phyloP scores from a whole-genome alignment of 1,140 invertebrate genomes.

The Phthorimaea operculella region DNA sequence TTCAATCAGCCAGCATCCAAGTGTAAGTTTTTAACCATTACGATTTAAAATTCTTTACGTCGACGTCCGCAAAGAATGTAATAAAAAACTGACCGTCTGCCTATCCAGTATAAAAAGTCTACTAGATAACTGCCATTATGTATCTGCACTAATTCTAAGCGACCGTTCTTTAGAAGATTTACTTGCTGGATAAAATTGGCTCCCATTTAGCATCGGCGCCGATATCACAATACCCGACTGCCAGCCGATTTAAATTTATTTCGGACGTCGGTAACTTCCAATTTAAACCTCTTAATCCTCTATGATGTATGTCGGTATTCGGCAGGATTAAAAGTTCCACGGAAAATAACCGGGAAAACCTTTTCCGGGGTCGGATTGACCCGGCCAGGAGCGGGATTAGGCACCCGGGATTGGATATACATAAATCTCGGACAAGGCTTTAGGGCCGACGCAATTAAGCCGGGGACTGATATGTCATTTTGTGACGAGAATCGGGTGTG shows the following conservation, averaged over 20 bases:
- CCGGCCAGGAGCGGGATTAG: slow-evolving; percentile 62
- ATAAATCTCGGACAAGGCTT: slow-evolving; percentile 64
- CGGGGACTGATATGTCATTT: slow-evolving; percentile 59
- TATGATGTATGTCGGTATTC: slow-evolving; percentile 68
- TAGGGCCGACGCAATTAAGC: slow-evolving; percentile 60
- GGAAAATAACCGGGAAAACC: slow-evolving; percentile 68
- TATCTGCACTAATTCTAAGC: slow-evolving; percentile 26
- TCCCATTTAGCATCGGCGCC: slow-evolving; percentile 58
- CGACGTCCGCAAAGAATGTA: too few relatives aligned
- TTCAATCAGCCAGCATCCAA: too few relatives aligned
- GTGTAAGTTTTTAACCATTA: too few relatives aligned
- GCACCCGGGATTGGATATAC: slow-evolving; percentile 64
- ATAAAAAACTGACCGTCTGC: too few relatives aligned
- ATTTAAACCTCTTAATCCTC: slow-evolving; percentile 68
- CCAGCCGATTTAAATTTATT: slow-evolving; percentile 67
- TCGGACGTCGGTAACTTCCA: slow-evolving; percentile 68
- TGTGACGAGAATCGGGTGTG: slow-evolving; percentile 36
- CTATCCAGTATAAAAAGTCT: too few relatives aligned
- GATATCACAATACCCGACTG: slow-evolving; percentile 65
- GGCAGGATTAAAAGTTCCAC: slow-evolving; percentile 66
- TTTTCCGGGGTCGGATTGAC: slow-evolving; percentile 65
- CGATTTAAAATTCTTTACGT: too few relatives aligned
- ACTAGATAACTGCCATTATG: neutral
- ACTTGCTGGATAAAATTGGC: slow-evolving; percentile 56
- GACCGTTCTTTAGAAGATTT: slow-evolving; percentile 45